Evolutionary conservation across 2,888 invertebrate species (phyloP), one percentile per base, ranked within the genome.

Genomic region (Macrosoma leucophasiata): DNA sequence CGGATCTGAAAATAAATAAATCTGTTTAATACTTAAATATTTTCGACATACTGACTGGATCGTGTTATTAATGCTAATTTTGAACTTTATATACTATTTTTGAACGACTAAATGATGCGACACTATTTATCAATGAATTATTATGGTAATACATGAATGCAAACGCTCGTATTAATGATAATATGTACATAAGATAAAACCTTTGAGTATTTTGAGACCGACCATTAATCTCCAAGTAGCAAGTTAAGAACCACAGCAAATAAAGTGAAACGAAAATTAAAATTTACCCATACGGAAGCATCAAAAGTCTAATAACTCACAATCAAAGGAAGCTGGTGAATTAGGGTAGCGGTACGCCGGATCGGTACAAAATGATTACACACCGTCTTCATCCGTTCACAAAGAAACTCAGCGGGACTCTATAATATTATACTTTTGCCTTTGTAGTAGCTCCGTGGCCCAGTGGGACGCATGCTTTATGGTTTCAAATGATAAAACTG

Each of bases 401-500:
- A 82, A 82, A 79, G 76, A 72, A 69, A 57, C 82, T 35, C 84
- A 81, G 81, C 82, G 82, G 82, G 84, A 76, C 64, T 62, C 77
- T 73, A 65, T 66, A 68, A 79, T 82, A 84, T 82, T 82, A 76
- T 82, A 77, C 74, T 63, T 69, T 61, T 70, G 71, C 78, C 81
- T 82, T 84, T 82, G 81, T 82, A 62, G 77, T 73, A 71, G 75
- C 77, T 72, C 58, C 64, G 58, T 57, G 56, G 56, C 81, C 42
- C 81, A 75, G 81, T 81, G 71, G 82, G 81, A 71, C 66, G 76
- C 68, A 74, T 76, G 72, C 79, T 82, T 81, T 82, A 82, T 73
- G 81, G 81, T 75, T 81, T 75, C 74, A 73, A 82, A 84, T 84
- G 82, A 82, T 84, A 79, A 76, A 77, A 82, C 66, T 76, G 81